Base-by-base conservation (phyloP, 2,113 vertebrate species). In the Tragelaphus scriptus region DNA sequence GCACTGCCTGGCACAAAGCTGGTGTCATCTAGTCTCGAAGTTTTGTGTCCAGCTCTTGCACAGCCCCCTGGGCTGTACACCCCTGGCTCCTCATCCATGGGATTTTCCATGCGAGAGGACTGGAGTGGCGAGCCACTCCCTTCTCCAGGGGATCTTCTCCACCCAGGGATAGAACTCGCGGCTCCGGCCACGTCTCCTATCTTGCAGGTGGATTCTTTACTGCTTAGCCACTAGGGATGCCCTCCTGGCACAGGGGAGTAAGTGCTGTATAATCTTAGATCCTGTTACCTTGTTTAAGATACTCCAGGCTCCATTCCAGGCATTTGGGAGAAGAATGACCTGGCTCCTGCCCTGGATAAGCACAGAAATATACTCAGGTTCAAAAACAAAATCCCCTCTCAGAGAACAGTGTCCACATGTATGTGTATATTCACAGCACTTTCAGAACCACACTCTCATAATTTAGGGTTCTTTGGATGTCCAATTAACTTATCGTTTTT, bases 1-100 rank as follows among this genome's bases (percentile, higher is more conserved):
- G 61, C 11, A 28, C 44, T 13, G 3, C 1, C 4, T 1, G 61
- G 11, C 30, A 44, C 13, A 14, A 4, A 30, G 44, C 44, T 14
- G 26, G 0, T 7, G 21, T 0, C 0, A 6, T 26, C 71, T 2
- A 44, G 40, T 7, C 6, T 0, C 71, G 0, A 14, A 44, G 71
- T 2, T 23, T 0, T 14, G 12, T 7, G 71, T 44, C 71, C 12
- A 3, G 13, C 71, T 75, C 68, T 6, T 25, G 4, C 23, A 21
- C 36, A 25, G 36, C 11, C 68, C 68, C 36, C 2, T 6, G 21
- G 21, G 68, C 36, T 3, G 0, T 2, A 44, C 36, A 6, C 6
- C 1, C 71, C 40, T 26, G 71, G 40, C 71, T 77, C 71, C 71
- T 44, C 7, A 3, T 0, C 68, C 40, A 7, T 2, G 12, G 12